These are phyloP conservation scores for Proisotoma minuta DNA, from an alignment of 2,888 invertebrate genomes.

Conservation along the genomic window DNA sequence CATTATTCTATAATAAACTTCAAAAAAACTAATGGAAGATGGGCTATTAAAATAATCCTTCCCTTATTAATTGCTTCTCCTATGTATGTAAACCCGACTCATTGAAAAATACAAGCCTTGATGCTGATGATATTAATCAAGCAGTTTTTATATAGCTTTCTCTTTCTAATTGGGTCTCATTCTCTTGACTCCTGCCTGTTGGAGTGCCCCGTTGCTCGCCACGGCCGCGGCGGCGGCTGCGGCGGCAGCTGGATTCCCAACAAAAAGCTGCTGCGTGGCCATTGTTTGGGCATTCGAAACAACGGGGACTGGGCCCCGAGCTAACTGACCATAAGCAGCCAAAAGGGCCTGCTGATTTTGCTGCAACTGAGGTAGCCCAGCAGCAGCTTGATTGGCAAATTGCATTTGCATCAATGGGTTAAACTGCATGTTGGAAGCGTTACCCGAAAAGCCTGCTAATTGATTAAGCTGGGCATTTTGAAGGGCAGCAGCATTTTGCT, in stretches of 20 bases:
- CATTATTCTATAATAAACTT: neutral
- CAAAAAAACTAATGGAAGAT: too few species aligned
- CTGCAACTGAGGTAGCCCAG: conserved; percentile 31
- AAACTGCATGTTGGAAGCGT: conserved; percentile 46
- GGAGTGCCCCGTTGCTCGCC: conserved; percentile 40
- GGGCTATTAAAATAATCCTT: too few species aligned
- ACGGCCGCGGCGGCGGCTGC: conserved; percentile 49
- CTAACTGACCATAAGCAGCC: conserved; percentile 46
- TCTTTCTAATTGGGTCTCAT: conserved; percentile 42
- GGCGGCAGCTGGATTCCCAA: conserved; percentile 46
- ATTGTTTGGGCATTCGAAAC: conserved; percentile 38
- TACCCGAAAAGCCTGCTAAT: conserved; percentile 50
- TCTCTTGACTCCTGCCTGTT: conserved; percentile 42
- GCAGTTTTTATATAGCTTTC: too few species aligned
- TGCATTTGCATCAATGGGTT: conserved; percentile 43
- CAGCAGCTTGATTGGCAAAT: conserved; percentile 38
- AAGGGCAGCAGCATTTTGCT: conserved; percentile 21
- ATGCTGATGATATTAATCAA: too few species aligned
- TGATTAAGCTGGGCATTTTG: conserved; percentile 48
- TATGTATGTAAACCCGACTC: too few species aligned
- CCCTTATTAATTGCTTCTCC: too few species aligned
- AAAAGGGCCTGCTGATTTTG: conserved; percentile 45
- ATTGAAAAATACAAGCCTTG: too few species aligned
- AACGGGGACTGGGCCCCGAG: conserved; percentile 35
- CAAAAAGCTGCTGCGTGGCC: conserved; percentile 44